Evolutionary conservation across 2,888 invertebrate genomes (phyloP).

Genomic region (Cyrtodaria siliqua): DNA sequence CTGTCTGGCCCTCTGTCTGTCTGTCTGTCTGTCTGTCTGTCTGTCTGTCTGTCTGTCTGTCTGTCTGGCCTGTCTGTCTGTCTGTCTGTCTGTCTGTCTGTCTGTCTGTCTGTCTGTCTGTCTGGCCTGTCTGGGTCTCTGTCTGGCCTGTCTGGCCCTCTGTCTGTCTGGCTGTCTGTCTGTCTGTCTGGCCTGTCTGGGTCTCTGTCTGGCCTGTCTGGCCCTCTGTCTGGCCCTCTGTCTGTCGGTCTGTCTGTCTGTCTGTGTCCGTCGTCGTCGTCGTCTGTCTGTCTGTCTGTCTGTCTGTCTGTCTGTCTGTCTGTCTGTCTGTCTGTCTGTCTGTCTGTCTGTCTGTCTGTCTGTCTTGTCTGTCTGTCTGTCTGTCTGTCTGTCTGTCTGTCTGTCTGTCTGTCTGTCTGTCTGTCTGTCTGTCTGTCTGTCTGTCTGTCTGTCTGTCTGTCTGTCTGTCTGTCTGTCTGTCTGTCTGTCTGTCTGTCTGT

Average conservation of each 20-base stretch:
- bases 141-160: conserved; percentile 11
- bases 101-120: conserved; percentile 14
- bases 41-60: too few species aligned
- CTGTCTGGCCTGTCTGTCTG: conserved; percentile 4
- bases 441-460: too few species aligned
- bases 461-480: too few species aligned
- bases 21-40: conserved; percentile 12
- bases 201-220: too few species aligned
- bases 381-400: not conserved
- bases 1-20: conserved; percentile 7
- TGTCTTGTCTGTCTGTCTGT: not conserved
- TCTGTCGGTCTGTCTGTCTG: not conserved
- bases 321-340: conserved; percentile 2
- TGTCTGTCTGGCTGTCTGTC: conserved; percentile 13
- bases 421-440: too few species aligned
- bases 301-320: conserved; percentile 13
- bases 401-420: too few species aligned
- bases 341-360: conserved; percentile 5
- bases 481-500: too few species aligned
- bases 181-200: conserved; percentile 12
- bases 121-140: too few species aligned
- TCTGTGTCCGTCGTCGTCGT: not conserved
- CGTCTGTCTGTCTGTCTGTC: conserved; percentile 13
- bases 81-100: conserved; percentile 18
- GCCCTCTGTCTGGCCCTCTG: conserved; percentile 6